A percentile compares a stretch with the other conserved stretches of the same genome.
phyloP scores from a whole-genome alignment of 2,113 vertebrate genomes.

The Saccopteryx leptura region DNA sequence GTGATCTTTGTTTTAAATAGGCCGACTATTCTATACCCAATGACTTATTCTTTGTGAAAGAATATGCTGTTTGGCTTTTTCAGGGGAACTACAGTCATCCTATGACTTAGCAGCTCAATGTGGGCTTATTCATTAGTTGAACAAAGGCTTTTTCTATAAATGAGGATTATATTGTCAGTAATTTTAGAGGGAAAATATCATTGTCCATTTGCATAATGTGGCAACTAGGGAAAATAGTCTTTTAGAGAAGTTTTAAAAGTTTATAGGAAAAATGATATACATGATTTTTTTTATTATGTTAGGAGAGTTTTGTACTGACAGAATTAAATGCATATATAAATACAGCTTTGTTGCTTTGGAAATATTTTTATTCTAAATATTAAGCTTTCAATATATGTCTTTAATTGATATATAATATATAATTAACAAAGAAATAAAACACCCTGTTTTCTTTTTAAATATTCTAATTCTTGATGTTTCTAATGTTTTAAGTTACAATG shows the following conservation, averaged over 20 bases:
- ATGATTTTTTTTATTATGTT: slow-evolving; percentile 60
- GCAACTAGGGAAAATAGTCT: slow-evolving; percentile 83
- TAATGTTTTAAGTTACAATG: slow-evolving; percentile 7
- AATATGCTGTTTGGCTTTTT: slow-evolving; percentile 87
- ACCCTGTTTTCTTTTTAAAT: not conserved
- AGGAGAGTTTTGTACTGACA: slow-evolving; percentile 65
- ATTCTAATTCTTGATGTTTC: slow-evolving; percentile 7
- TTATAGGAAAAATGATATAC: slow-evolving; percentile 75
- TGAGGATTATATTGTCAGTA: slow-evolving; percentile 88
- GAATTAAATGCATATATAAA: slow-evolving; percentile 70
- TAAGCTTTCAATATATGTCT: slow-evolving; percentile 63
- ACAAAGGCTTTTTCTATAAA: slow-evolving; percentile 89
- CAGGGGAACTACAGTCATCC: slow-evolving; percentile 84
- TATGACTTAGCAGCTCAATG: slow-evolving; percentile 91
- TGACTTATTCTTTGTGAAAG: slow-evolving; percentile 85
- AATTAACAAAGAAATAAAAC: slow-evolving; percentile 45
- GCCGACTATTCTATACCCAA: slow-evolving; percentile 70
- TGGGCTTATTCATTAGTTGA: slow-evolving; percentile 88
- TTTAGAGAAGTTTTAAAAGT: slow-evolving; percentile 82
- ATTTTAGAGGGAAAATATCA: slow-evolving; percentile 87
- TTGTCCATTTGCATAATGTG: slow-evolving; percentile 86
- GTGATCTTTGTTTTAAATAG: slow-evolving; percentile 76
- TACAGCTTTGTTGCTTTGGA: slow-evolving; percentile 72
- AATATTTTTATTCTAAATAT: slow-evolving; percentile 33
- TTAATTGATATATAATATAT: slow-evolving; percentile 40